phyloP scores from a whole-genome alignment of 2,113 vertebrate species.

The Raja brachyura region DNA sequence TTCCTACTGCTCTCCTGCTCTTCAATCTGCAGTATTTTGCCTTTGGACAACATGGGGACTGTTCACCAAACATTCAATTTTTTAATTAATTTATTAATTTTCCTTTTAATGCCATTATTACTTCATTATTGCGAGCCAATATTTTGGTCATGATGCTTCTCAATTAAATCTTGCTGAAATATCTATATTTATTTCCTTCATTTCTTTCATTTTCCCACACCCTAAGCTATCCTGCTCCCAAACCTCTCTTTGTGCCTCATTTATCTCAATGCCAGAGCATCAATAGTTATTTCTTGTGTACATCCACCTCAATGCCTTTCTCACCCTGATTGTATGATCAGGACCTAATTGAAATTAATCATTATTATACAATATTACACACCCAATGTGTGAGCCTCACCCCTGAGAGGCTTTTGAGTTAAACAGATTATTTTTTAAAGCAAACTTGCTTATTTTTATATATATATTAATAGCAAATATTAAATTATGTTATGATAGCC shows the following conservation, averaged over 20 bases:
- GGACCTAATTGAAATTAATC: not conserved
- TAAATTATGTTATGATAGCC: not conserved
- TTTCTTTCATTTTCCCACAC: not conserved
- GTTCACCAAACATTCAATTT: too few species aligned
- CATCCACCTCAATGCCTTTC: not conserved
- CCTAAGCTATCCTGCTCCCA: not conserved
- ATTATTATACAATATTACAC: not conserved
- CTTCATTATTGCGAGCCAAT: too few species aligned
- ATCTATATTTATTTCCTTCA: not conserved
- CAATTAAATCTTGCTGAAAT: too few species aligned
- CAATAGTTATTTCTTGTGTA: not conserved
- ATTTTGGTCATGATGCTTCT: too few species aligned
- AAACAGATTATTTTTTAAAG: not conserved
- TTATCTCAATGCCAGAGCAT: not conserved
- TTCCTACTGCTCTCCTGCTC: too few species aligned
- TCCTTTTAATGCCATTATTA: too few species aligned
- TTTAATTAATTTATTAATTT: too few species aligned
- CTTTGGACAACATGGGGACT: too few species aligned
- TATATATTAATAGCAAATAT: not conserved
- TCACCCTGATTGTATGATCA: conserved; percentile 6
- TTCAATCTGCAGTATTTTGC: too few species aligned
- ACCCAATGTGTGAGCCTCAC: too few species aligned
- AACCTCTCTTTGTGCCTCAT: not conserved
- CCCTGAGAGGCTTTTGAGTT: not conserved
- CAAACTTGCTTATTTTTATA: not conserved